Conservation (phyloP, 1,140 invertebrate species). For the Paramacrobiotus metropolitanus region DNA sequence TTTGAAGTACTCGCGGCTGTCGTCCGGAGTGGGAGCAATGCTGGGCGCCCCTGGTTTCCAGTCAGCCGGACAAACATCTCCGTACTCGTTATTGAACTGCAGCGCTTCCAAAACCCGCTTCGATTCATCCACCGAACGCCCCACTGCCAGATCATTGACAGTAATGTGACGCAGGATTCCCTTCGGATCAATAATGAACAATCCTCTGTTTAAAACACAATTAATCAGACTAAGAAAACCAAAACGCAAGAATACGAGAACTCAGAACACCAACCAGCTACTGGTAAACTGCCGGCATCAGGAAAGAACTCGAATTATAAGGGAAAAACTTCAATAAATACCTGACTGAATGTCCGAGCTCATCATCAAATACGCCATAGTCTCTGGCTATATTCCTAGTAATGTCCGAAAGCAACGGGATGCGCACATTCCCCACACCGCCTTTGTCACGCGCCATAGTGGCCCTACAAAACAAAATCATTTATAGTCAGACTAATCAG, state of each 20-base stretch:
- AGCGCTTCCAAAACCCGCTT: constrained; percentile 10
- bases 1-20: background rate
- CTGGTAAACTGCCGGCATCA: constrained; percentile 29
- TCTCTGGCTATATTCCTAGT: constrained; percentile 23
- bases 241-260: no score
- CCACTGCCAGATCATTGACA: background rate
- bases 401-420: constrained; percentile 27
- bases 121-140: constrained; percentile 9
- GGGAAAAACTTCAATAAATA: background rate
- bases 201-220: background rate
- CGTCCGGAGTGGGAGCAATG: background rate
- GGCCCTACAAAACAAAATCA: constrained; percentile 31
- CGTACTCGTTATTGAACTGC: constrained; percentile 11
- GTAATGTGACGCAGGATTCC: background rate
- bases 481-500: no score
- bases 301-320: constrained; percentile 38
- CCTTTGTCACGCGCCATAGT: constrained; percentile 84
- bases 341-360: constrained; percentile 46
- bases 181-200: constrained; percentile 7
- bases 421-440: constrained; percentile 24
- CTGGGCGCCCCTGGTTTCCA: constrained; percentile 7
- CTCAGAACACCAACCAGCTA: no score
- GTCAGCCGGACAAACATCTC: constrained; percentile 13
- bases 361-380: constrained; percentile 26
- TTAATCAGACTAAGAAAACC: no score